Evolutionary conservation across 53 echinoderm and acorn worm genomes (phyloP), one percentile per base, ranked within the genome.

Genomic region (Pentamera pediparva): DNA sequence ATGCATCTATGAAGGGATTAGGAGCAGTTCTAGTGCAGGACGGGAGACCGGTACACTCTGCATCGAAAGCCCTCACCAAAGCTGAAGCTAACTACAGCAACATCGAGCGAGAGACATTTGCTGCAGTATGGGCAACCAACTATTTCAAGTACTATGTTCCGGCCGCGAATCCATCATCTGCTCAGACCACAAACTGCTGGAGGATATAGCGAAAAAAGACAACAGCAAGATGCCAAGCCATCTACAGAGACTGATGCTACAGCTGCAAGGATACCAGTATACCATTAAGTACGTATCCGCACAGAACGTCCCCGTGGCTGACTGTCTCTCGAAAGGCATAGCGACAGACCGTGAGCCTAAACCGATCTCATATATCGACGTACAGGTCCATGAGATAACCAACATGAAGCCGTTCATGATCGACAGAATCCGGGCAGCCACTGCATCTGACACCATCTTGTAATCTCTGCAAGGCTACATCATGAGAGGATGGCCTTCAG

Each of bases 201-300:
- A 34, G 28, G 31, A 76, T 0, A 76, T 24, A 2, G 37, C 59
- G 9, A 33, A 61, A 24, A 75, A 75, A 32, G 58, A 59, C 75
- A 75, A 36, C 13, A 38, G 40, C 59, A 76, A 56, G 61, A 76
- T 76, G 76, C 76, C 76, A 3, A 76, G 41, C 61, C n/a, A 28
- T 22, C 40, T 61, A 25, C 61, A 76, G 28, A 32, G 47, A 38
- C 39, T 59, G 3, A 37, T 59, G 59, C 30, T 76, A 15, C 61
- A 60, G 25, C 4, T 59, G 31, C 35, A 74, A 54, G 56, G 25
- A 12, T 56, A 74, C 75, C 13, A 56, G 32, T 31, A 56, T 10
- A 73, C 54, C 31, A 74, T 74, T 51, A 54, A 75, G 35, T 76
- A 60, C 25, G 39, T 36, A 38, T 38, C 56, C 29, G 0, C 35